A percentile compares a stretch with the other conserved stretches of the same genome.
Evolutionary conservation across 1,140 invertebrate genomes (phyloP).

Genomic region (Pseudomyrmex flavicornis): DNA sequence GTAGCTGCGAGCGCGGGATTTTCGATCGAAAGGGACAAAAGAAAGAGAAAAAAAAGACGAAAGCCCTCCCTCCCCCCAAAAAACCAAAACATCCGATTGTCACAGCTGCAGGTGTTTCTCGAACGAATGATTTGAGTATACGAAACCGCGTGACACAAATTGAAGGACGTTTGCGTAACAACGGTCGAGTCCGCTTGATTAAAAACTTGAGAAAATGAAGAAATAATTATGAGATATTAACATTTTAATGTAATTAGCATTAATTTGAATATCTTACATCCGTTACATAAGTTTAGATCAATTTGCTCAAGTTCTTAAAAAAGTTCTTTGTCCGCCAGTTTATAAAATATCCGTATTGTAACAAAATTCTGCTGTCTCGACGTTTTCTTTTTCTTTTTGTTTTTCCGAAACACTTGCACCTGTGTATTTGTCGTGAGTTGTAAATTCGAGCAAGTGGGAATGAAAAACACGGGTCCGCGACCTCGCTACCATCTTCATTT

Average conservation of each 20-base stretch:
- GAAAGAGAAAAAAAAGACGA: conserved; percentile 33
- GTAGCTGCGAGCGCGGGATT: conserved; percentile 73
- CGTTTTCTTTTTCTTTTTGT: too few species aligned
- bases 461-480: conserved; percentile 69
- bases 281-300: conserved; percentile 5
- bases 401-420: conserved; percentile 16
- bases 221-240: too few species aligned
- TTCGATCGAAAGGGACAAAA: conserved; percentile 49
- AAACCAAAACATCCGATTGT: conserved; percentile 26
- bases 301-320: not conserved
- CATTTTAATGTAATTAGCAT: too few species aligned
- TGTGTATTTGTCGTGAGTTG: conserved; percentile 2
- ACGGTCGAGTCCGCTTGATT: not conserved
- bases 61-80: conserved; percentile 24
- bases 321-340: too few species aligned
- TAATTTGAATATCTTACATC: conserved; percentile 14
- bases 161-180: not conserved
- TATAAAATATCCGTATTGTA: too few species aligned
- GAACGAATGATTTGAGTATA: conserved; percentile 14
- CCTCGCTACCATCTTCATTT: conserved; percentile 77
- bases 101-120: conserved; percentile 54
- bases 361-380: not conserved
- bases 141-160: not conserved
- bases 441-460: not conserved
- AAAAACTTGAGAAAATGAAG: not conserved